Evolutionary conservation across 1,140 invertebrate species (phyloP), one percentile per base, ranked within the genome.

Genomic region (Euglossa dilemma): DNA sequence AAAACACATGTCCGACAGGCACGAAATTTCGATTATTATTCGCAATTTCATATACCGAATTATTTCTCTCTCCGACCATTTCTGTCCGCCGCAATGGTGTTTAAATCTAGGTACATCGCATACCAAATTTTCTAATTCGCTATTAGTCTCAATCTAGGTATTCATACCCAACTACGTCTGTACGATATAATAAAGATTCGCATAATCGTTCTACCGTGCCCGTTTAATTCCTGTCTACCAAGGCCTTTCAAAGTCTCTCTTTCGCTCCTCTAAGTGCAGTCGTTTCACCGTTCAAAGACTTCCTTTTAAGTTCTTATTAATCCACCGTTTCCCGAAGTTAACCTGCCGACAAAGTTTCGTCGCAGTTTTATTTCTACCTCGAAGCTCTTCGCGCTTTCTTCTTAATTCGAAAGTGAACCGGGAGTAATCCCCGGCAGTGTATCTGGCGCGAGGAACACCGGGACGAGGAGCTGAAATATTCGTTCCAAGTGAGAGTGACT

Each of bases 301-400:
- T 57, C 36, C 45, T 69, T 57, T 56, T n/a, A 78, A 78, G 63
- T 43, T 47, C 63, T 78, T 78, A 78, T 78, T 78, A 78, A 78
- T 78, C 75, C 64, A 20, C 6, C 50, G 63, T 78, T 64, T 66
- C 20, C 36, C 47, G 36, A 69, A 47, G 64, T 50, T 57, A 77
- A 63, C 14, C 45, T 16, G 25, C n/a, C 59, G 61, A 43, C n/a
- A 18, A 12, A n/a, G 61, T 66, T 45, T 18, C 61, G 7, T n/a
- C 61, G 47, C 23, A 11, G 28, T 54, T 77, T 50, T 47, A 43
- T 18, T 45, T 43, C 28, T 36, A 45, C 12, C 6, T 9, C 4
- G 43, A n/a, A 20, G 23, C 25, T 45, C 36, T 67, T 63, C 75
- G 28, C 2, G 12, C 20, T 43, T 66, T 63, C 50, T 18, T 18